Conservation (phyloP, 2,113 vertebrate genomes). For the Nansenia antarctica region DNA sequence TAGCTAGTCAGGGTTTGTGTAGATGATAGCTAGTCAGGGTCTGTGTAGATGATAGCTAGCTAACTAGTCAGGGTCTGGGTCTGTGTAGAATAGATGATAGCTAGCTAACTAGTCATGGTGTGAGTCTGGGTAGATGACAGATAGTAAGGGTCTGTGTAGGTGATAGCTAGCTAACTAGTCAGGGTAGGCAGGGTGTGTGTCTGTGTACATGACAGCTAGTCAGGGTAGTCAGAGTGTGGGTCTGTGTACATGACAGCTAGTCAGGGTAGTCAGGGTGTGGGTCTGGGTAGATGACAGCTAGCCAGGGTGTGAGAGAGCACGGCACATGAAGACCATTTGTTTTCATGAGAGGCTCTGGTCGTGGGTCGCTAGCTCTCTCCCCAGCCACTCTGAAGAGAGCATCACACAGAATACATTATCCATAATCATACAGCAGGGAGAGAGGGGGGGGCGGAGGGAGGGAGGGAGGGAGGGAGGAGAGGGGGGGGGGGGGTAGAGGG, state of each 20-base stretch:
- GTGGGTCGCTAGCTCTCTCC: slow-evolving; percentile 10
- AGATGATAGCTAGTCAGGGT: too few species aligned
- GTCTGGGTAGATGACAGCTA: not conserved
- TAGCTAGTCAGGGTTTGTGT: too few species aligned
- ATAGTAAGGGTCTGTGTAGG: too few species aligned
- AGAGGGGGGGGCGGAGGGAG: not conserved
- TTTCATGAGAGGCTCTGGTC: slow-evolving; percentile 4
- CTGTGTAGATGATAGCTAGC: too few species aligned
- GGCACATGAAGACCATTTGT: not conserved
- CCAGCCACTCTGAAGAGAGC: slow-evolving; percentile 4
- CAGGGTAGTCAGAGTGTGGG: not conserved
- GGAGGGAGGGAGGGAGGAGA: not conserved
- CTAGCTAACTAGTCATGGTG: too few species aligned
- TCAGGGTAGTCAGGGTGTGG: too few species aligned
- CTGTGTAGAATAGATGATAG: too few species aligned
- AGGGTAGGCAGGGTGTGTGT: too few species aligned
- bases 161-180: too few species aligned
- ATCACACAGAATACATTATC: slow-evolving; percentile 23
- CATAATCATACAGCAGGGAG: not conserved
- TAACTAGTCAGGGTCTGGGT: too few species aligned
- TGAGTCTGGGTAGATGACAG: too few species aligned
- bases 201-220: not conserved
- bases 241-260: too few species aligned
- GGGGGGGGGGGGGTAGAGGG: slow-evolving; percentile 25
- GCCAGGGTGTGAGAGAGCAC: not conserved